These are phyloP conservation scores for Dendrolimus houi DNA, from an alignment of 2,888 invertebrate genomes.

Conservation along the genomic window DNA sequence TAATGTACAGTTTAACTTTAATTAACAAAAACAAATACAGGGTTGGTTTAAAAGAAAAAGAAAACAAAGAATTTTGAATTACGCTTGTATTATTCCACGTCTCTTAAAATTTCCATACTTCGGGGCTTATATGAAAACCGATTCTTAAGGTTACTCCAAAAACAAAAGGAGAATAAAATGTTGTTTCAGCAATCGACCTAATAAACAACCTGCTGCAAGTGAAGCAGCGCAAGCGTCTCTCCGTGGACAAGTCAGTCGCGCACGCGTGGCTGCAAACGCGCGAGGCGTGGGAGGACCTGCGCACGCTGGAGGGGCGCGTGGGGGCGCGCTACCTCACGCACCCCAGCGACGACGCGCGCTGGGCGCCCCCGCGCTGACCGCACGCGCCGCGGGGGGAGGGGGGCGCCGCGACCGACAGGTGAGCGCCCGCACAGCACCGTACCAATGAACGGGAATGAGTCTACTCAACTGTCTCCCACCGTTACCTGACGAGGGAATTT, in stretches of 20 bases:
- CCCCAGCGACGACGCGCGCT: conserved; percentile 52
- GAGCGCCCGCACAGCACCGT: too few species aligned
- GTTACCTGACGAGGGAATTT: too few species aligned
- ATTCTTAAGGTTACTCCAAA: too few species aligned
- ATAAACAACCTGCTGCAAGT: conserved; percentile 99
- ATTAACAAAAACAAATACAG: too few species aligned
- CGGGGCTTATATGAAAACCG: too few species aligned
- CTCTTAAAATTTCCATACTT: too few species aligned
- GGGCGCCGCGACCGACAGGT: conserved; percentile 9
- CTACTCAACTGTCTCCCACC: too few species aligned
- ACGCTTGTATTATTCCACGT: too few species aligned
- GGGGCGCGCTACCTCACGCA: conserved; percentile 61
- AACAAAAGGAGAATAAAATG: background rate
- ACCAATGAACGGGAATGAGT: too few species aligned
- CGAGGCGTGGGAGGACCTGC: conserved; percentile 96
- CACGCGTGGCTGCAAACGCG: conserved; percentile 98
- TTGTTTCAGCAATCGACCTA: conserved; percentile 92
- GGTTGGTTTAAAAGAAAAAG: too few species aligned
- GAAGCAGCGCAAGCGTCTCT: conserved; percentile 94
- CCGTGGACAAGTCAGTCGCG: conserved; percentile 95
- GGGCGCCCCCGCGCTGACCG: conserved; percentile 25
- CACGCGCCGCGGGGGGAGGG: conserved; percentile 56
- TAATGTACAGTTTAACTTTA: too few species aligned
- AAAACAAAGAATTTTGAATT: too few species aligned
- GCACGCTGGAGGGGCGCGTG: conserved; percentile 83